Base-by-base conservation (phyloP, 37 sponge, comb jelly and placozoan genomes). In the Beroe ovata region DNA sequence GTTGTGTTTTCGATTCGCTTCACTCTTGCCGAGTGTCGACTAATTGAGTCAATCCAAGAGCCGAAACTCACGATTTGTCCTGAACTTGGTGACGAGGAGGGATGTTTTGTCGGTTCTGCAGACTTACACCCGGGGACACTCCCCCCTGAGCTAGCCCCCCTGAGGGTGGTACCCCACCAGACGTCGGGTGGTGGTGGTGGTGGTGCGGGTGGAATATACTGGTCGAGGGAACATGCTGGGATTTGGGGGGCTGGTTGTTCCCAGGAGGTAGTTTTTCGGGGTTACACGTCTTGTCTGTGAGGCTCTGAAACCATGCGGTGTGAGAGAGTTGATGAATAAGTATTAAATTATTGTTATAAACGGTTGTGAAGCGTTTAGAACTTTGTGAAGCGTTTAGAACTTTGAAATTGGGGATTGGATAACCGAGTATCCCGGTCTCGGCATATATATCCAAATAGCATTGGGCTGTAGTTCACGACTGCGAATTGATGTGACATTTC, bases 31-130 rank as follows among this genome's bases (percentile, higher is more conserved):
- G n/a, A n/a, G n/a, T n/a, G n/a, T n/a, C n/a, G n/a, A n/a, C n/a
- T n/a, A n/a, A n/a, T n/a, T n/a, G n/a, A n/a, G n/a, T n/a, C n/a
- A n/a, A n/a, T n/a, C n/a, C n/a, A n/a, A n/a, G n/a, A n/a, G n/a
- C n/a, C n/a, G n/a, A n/a, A 11, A 47, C 54, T 47, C 6, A 47
- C 54, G 54, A 6, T 47, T 47, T 47, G 54, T 47, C 54, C 54
- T 47, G n/a, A n/a, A n/a, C n/a, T n/a, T 62, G 69, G 36, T 29
- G 69, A 34, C 69, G 32, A 30, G 69, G 69, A 2, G 69, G 69
- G 69, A 66, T 66, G 36, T 66, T 66, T 32, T 66, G 69, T 34
- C 30, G 36, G 69, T 14, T 66, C 69, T 66, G 69, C 8, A 18
- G 36, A 37, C 8, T 34, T 29, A 62, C 26, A 18, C 26, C 26